Conservation (phyloP, 1,140 invertebrate species). For the Rhopalosiphum padi region DNA sequence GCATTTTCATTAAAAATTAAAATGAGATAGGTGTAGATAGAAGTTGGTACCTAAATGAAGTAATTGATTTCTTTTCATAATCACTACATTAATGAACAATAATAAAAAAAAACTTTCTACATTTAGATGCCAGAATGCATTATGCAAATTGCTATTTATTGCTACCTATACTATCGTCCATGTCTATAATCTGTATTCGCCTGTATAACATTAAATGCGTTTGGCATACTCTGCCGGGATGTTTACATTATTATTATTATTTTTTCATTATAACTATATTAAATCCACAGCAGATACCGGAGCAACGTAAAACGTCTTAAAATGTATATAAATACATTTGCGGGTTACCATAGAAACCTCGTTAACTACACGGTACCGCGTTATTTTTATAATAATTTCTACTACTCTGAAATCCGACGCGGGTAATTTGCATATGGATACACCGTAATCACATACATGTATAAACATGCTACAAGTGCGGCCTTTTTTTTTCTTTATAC, state of each 20-base stretch:
- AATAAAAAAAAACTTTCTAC: conserved; percentile 19
- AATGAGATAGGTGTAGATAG: neutral
- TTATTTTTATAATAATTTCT: conserved; percentile 14
- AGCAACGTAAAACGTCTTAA: neutral
- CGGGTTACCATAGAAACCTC: neutral
- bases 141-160: neutral
- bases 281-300: neutral
- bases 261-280: neutral
- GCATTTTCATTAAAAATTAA: neutral
- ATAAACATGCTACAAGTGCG: neutral
- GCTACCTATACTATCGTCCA: neutral
- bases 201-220: neutral
- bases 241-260: neutral
- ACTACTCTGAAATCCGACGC: neutral
- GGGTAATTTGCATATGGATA: neutral
- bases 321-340: neutral
- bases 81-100: neutral
- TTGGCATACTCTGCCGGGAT: neutral
- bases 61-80: neutral
- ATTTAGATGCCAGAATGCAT: neutral
- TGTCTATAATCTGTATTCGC: neutral
- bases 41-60: neutral
- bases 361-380: neutral
- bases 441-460: neutral
- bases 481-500: conserved; percentile 2